Evolutionary conservation across 1,140 invertebrate species (phyloP), one percentile per base, ranked within the genome.

Genomic region (Helicoverpa armigera): DNA sequence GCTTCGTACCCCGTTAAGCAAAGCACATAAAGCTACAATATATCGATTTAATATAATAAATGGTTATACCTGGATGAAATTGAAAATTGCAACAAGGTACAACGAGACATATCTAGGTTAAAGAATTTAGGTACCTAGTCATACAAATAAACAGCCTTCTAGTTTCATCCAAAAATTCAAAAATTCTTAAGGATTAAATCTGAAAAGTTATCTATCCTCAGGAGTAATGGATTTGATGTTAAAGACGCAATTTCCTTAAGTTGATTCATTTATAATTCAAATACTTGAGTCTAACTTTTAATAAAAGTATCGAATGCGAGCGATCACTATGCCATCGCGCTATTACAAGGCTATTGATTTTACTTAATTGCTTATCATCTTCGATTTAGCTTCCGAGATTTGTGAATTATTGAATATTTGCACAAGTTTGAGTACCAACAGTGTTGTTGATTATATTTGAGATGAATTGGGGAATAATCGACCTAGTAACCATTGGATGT

Each of bases 181-280:
- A n/a, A 75, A 75, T 61, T 29, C 73, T 63, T 51, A 10, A 63
- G 43, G 58, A 75, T 51, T 61, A n/a, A 58, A 43, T 43, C 63
- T 70, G 50, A 35, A 50, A 75, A 75, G 16, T 75, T 63, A 75
- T 75, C 58, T 75, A 48, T 75, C 18, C 51, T 43, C 18, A 61
- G 43, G 58, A 75, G 73, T 75, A 75, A 75, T 63, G 73, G 73
- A 61, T 75, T 75, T 75, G 50, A 56, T 43, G 56, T 58, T 75
- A 75, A 61, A 75, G 54, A 75, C 56, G 73, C 35, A 23, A 75
- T 75, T 73, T 75, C 10, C 56, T 51, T 61, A 75, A 75, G 73
- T 61, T 50, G 73, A 50, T 56, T 75, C 73, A 75, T 75, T 75
- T 75, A 61, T 75, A 61, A 75, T 61, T 63, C 43, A 75, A 75